Evolutionary conservation across 2,113 vertebrate species (phyloP), one percentile per base, ranked within the genome.

Genomic region (Petromus typicus): DNA sequence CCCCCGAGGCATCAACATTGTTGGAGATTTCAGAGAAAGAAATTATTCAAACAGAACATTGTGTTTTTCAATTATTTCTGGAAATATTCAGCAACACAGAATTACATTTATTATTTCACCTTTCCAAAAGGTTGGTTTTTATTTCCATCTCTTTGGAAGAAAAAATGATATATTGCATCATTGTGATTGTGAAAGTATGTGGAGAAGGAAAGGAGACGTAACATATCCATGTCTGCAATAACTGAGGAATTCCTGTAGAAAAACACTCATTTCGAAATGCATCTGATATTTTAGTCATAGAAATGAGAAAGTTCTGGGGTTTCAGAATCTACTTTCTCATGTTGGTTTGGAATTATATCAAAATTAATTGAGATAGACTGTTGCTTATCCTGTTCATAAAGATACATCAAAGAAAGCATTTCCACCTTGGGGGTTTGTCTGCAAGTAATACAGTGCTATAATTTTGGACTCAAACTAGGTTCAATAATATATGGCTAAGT

Each of bases 31-130:
- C 1, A 0, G n/a, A 51, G 78, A 96, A 97, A 94, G 11, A 89
- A 95, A 94, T 64, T 40, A 97, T 93, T 94, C 27, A 5, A 92
- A 45, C 34, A 84, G 80, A 97, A 95, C 1, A 32, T 20, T 43
- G 3, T 20, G 0, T 95, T 97, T 97, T 94, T 2, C 3, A 57
- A 37, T 3, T 56, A 14, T 40, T 95, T 88, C 4, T 80, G 86
- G 90, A 85, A 96, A 30, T 84, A 88, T 75, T 95, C 67, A 85
- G 51, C 4, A 96, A 86, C 27, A 93, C 1, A 94, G 25, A 96
- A 92, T 66, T 95, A 11, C 34, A 96, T 67, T 97, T 43, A 76
- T 86, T 93, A 59, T 90, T 20, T 87, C 48, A 69, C n/a, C 12
- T 20, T 96, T 94, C 43, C 54, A 89, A 95, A 12, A 89, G 0